Percentiles rank a stretch among this genome's conserved stretches.
Conservation (phyloP, 2,113 vertebrate genomes). For the Nibea coibor region DNA sequence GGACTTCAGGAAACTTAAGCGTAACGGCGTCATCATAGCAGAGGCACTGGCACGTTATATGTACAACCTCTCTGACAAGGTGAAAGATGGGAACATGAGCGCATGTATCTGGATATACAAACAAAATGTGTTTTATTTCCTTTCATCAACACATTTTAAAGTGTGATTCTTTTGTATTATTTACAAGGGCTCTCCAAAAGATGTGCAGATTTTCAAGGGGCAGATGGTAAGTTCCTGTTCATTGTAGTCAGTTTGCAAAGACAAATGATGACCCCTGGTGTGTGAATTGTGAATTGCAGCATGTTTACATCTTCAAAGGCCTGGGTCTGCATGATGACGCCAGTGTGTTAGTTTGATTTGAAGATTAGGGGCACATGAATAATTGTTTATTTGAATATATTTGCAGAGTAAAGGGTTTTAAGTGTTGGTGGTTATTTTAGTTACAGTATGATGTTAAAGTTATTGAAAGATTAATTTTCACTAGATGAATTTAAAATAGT, state of each 20-base stretch:
- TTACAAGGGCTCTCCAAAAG: slow-evolving; percentile 78
- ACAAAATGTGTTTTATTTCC: background rate
- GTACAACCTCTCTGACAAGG: slow-evolving; percentile 85
- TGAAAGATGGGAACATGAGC: slow-evolving; percentile 35
- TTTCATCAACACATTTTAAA: background rate
- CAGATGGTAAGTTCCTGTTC: slow-evolving; percentile 75
- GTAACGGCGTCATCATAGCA: slow-evolving; percentile 81
- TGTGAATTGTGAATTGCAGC: slow-evolving; percentile 27
- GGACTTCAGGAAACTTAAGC: slow-evolving; percentile 82
- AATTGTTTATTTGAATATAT: background rate
- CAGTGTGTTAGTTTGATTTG: background rate
- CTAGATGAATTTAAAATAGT: background rate
- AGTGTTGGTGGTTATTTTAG: background rate
- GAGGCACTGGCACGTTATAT: slow-evolving; percentile 82
- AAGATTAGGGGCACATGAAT: background rate
- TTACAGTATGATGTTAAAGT: no score
- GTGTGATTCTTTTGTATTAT: background rate
- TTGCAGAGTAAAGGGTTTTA: background rate
- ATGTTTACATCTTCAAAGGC: background rate
- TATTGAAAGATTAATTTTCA: background rate
- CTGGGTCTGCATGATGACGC: background rate
- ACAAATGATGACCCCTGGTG: slow-evolving; percentile 65
- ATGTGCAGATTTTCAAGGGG: slow-evolving; percentile 82
- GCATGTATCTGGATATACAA: background rate
- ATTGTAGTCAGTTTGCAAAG: background rate